Base-by-base conservation (phyloP, 1,140 invertebrate genomes). In the Polypedilum pembai region DNA sequence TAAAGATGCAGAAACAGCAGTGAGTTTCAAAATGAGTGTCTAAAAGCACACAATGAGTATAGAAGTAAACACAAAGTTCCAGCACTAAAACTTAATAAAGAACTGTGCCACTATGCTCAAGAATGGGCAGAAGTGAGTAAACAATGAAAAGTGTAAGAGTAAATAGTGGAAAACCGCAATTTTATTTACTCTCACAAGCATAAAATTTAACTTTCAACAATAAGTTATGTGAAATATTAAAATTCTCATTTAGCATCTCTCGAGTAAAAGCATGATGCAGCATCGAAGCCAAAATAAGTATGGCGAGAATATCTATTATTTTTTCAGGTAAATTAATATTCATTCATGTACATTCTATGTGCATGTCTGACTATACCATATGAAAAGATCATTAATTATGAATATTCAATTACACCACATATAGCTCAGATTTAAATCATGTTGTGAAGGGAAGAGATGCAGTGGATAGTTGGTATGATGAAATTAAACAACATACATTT, bases 31-130 rank as follows among this genome's bases (percentile, higher is more conserved):
- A 80, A 83, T 17, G 86, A 89, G 63, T 89, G 90, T 80, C 82
- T 94, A 76, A 84, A 87, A 74, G 87, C 89, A 40, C 90, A 91
- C 80, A 92, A 92, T 80, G 83, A 85, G 75, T 90, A 89, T 78
- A 81, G 91, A 76, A 79, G 80, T 24, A 85, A 85, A 75, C 91
- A 92, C 78, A 86, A 86, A 56, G 87, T 87, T 20, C 83, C 83
- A 63, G 84, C 86, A 8, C 77, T 92, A 76, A 84, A 86, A 80
- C 78, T 92, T 73, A 85, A 85, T 78, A 83, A 87, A 84, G 83
- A 91, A 86, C 77, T 89, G 24, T 86, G 81, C 75, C 77, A 81
- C n/a, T 83, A 82, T 76, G 79, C 88, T 73, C 84, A 87, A 80
- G 84, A 86, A 76, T 92, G 90, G 90, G 91, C 91, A 0, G 83